A percentile compares a stretch with the other conserved stretches of the same genome.
phyloP scores from a whole-genome alignment of 23 tunicate genomes.

The Ciona savignyi region DNA sequence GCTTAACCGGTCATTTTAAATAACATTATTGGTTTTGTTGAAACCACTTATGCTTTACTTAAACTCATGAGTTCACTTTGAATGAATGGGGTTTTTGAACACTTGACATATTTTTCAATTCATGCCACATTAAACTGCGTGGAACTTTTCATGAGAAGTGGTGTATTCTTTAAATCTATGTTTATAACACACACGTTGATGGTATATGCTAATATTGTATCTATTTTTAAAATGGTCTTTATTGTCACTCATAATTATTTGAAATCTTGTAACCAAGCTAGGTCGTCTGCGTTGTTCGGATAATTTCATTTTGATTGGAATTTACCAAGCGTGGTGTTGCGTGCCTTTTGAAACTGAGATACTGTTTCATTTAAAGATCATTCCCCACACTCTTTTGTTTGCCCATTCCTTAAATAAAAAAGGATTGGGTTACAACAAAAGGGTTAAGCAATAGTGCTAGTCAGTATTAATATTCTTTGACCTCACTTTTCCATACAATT shows the following conservation, averaged over 20 bases:
- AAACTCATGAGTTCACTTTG: background rate
- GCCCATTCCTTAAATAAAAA: background rate
- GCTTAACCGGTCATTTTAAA: background rate
- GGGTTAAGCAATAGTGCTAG: background rate
- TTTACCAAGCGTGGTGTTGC: background rate
- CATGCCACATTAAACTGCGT: no score
- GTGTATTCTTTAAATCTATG: no score
- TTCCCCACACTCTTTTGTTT: conserved; percentile 5
- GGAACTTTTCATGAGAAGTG: no score
- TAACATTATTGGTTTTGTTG: background rate
- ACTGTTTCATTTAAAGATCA: conserved; percentile 16
- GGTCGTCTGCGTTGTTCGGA: conserved; percentile 1
- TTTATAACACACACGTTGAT: no score
- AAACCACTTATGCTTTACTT: background rate
- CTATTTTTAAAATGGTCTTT: no score
- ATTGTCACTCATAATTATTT: no score
- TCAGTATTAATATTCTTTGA: background rate
- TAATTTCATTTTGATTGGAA: background rate
- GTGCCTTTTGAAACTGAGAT: background rate
- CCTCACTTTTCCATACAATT: background rate
- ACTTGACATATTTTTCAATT: background rate
- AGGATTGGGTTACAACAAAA: conserved; percentile 11
- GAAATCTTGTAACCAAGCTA: no score
- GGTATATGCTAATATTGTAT: no score
- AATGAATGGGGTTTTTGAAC: background rate